These are phyloP conservation scores for Moxostoma hubbsi DNA, from an alignment of 2,797 vertebrate genomes.

Conservation along the genomic window DNA sequence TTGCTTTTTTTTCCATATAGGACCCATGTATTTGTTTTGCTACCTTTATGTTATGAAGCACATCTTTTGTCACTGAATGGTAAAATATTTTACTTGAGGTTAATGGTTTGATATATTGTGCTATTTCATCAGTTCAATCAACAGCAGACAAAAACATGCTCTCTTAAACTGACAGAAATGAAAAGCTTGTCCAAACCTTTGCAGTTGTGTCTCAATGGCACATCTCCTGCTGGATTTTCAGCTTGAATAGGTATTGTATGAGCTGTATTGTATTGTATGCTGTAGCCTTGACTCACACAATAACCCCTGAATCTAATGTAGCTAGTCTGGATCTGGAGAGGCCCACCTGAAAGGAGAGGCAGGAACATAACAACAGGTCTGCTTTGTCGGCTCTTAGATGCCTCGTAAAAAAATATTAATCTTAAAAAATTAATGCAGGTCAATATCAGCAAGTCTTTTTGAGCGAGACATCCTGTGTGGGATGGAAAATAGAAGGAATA, in stretches of 20 bases:
- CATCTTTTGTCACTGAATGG: not conserved
- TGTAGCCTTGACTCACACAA: slow-evolving; percentile 46
- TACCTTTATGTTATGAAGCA: not conserved
- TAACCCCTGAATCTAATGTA: slow-evolving; percentile 18
- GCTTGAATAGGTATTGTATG: slow-evolving; percentile 48
- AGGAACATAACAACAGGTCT: slow-evolving; percentile 21
- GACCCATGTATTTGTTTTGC: not conserved
- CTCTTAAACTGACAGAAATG: not conserved
- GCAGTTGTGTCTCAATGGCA: slow-evolving; percentile 25
- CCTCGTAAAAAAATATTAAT: slow-evolving; percentile 21
- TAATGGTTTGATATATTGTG: not conserved
- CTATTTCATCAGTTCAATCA: slow-evolving; percentile 18
- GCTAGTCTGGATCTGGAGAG: slow-evolving; percentile 29
- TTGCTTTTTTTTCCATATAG: too few species aligned
- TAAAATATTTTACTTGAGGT: not conserved
- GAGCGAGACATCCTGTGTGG: not conserved
- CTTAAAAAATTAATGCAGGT: slow-evolving; percentile 41
- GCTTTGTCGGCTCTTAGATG: slow-evolving; percentile 30
- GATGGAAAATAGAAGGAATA: slow-evolving; percentile 1
- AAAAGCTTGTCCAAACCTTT: slow-evolving; percentile 11
- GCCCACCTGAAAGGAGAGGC: slow-evolving; percentile 17
- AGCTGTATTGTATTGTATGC: not conserved
- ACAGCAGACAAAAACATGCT: not conserved
- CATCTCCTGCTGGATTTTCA: slow-evolving; percentile 30
- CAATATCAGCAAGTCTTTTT: slow-evolving; percentile 25